Base-by-base conservation (phyloP, 2,113 vertebrate genomes). In the Azemiops feae region DNA sequence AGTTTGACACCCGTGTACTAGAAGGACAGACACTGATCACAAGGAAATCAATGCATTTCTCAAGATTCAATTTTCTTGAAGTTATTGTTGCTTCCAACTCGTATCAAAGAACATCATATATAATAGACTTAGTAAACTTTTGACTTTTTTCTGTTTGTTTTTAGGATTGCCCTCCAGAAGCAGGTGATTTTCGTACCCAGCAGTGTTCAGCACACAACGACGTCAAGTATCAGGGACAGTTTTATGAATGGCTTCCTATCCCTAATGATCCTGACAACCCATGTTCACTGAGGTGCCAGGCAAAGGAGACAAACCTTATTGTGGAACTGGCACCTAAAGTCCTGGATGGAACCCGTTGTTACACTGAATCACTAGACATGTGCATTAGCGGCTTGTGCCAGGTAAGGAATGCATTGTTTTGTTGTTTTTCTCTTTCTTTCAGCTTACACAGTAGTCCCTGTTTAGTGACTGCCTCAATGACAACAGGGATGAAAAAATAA, bases 151-250 rank as follows among this genome's bases (percentile, higher is more conserved):
- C 22, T n/a, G 16, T 87, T n/a, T 90, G 43, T 90, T 91, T 57
- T 95, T 86, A 99, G 99, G 99, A 99, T 91, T 99, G 99, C 91
- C 98, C 99, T 0, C 98, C 98, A 81, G 99, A 99, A 95, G 97
- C 98, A 1, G 99, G 98, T 11, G 99, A 99, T 96, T 99, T 99
- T 95, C 98, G 99, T 16, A 98, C 99, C 86, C 99, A 99, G 96
- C 99, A 99, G 92, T 99, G 99, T 95, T 99, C 99, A 1, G 99
- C 99, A 94, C 99, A 99, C 60, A 99, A 98, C 0, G 99, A 99
- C 0, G 98, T 99, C 93, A 98, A 98, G 93, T 98, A 99, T 96
- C 99, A 99, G 74, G 99, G 98, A 23, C 98, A 98, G 94, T 98
- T 98, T 95, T 98, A 99, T 0, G 99, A 99, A 91, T 99, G 99